Evolutionary conservation across 2,797 vertebrate species (phyloP).

Genomic region (Antrozous pallidus): DNA sequence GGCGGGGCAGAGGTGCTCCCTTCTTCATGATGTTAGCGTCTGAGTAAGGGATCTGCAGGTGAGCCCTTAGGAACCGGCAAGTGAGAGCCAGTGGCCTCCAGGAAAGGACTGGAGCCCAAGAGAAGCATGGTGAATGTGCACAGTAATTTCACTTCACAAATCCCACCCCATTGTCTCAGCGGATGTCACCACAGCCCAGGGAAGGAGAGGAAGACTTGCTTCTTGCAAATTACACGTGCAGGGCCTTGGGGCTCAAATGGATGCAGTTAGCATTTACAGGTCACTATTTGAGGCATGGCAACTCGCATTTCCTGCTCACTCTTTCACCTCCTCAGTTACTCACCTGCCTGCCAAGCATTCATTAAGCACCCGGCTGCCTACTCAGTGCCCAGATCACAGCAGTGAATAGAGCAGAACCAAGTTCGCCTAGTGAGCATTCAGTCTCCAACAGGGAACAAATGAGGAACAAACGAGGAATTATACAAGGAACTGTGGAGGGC

Average conservation of each 20-base stretch:
- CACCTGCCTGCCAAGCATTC: background rate
- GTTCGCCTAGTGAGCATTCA: background rate
- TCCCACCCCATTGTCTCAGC: rapidly evolving
- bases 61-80: background rate
- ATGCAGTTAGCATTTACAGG: background rate
- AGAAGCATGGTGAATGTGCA: rapidly evolving
- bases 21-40: rapidly evolving
- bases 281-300: rapidly evolving
- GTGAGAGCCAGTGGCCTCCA: background rate
- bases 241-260: background rate
- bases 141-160: background rate
- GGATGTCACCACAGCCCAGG: background rate
- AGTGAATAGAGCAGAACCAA: background rate
- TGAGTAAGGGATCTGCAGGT: rapidly evolving
- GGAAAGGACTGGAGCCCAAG: background rate
- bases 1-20: rapidly evolving
- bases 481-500: background rate
- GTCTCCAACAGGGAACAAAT: background rate
- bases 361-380: background rate
- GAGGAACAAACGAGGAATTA: background rate
- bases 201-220: too few relatives aligned
- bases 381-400: background rate
- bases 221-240: background rate
- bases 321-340: too few relatives aligned
- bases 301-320: rapidly evolving